Percentiles rank a stretch among this genome's conserved stretches.
Evolutionary conservation across 2,113 vertebrate species (phyloP).

Genomic region (Artemisiospiza belli): DNA sequence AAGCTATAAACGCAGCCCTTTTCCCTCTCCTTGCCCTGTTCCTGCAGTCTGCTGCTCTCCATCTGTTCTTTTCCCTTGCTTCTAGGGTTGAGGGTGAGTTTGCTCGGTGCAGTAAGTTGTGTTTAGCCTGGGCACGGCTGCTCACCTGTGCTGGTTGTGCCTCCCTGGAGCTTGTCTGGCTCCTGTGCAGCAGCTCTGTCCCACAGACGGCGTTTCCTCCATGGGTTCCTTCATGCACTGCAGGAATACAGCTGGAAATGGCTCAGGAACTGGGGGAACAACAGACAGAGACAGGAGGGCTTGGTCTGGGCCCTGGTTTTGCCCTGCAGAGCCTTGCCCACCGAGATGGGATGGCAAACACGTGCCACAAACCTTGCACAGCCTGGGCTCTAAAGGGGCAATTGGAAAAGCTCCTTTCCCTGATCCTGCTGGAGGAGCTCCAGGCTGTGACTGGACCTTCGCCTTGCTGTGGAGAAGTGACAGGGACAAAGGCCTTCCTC

Average conservation of each 20-base stretch:
- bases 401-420: neutral
- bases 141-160: neutral
- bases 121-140: neutral
- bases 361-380: neutral
- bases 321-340: neutral
- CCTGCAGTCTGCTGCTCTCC: neutral
- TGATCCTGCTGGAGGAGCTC: neutral
- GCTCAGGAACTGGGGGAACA: neutral
- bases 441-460: neutral
- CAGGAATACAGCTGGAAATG: neutral
- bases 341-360: neutral
- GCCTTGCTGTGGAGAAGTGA: neutral
- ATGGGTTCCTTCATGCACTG: neutral
- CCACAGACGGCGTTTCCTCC: too few relatives aligned
- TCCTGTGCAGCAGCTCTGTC: neutral
- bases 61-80: neutral
- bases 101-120: neutral
- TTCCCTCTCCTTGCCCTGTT: neutral
- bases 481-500: neutral
- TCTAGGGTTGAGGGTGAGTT: neutral
- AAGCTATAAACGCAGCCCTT: fast-evolving
- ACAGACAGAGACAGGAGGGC: neutral
- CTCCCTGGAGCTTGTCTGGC: neutral
- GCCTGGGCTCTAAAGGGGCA: neutral
- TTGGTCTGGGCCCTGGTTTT: neutral